These are phyloP conservation scores for Lissocephala sabroskyi DNA, from an alignment of 2,888 invertebrate species.

Conservation along the genomic window DNA sequence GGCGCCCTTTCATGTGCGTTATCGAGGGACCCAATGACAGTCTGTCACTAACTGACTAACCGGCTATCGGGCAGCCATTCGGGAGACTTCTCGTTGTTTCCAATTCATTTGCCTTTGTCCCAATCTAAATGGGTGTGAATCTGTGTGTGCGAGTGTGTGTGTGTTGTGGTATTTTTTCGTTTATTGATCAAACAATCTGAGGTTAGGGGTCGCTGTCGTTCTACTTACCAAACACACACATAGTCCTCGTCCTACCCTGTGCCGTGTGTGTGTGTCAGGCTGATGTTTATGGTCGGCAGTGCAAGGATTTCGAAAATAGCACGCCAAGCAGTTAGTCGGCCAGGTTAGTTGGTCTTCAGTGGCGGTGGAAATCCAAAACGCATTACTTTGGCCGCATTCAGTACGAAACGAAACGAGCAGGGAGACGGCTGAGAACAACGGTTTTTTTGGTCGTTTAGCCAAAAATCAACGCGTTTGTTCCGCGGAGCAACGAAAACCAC, in stretches of 20 bases:
- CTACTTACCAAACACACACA: constrained; percentile 17
- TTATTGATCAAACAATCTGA: constrained; percentile 67
- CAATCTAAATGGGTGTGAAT: constrained; percentile 27
- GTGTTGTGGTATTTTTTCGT: constrained; percentile 8
- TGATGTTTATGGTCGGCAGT: constrained; percentile 28
- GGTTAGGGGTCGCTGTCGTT: constrained; percentile 26
- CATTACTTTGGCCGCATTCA: constrained; percentile 5
- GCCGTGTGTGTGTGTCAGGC: neutral
- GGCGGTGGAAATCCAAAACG: neutral
- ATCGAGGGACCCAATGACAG: neutral
- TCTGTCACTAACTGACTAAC: neutral
- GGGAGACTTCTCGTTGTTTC: constrained; percentile 18
- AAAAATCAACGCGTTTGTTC: constrained; percentile 66
- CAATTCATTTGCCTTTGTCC: constrained; percentile 27
- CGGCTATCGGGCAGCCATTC: neutral
- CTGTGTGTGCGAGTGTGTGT: constrained; percentile 34
- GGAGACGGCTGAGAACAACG: constrained; percentile 59
- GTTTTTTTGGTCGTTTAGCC: constrained; percentile 62
- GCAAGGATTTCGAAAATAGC: constrained; percentile 26
- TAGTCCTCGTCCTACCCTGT: constrained; percentile 5
- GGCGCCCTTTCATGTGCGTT: constrained; percentile 12
- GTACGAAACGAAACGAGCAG: constrained; percentile 57
- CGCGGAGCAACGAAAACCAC: constrained; percentile 47
- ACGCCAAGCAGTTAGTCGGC: constrained; percentile 6
- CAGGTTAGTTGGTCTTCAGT: neutral